Evolutionary conservation across 2,113 vertebrate species (phyloP), one percentile per base, ranked within the genome.

Genomic region (Bucco capensis): DNA sequence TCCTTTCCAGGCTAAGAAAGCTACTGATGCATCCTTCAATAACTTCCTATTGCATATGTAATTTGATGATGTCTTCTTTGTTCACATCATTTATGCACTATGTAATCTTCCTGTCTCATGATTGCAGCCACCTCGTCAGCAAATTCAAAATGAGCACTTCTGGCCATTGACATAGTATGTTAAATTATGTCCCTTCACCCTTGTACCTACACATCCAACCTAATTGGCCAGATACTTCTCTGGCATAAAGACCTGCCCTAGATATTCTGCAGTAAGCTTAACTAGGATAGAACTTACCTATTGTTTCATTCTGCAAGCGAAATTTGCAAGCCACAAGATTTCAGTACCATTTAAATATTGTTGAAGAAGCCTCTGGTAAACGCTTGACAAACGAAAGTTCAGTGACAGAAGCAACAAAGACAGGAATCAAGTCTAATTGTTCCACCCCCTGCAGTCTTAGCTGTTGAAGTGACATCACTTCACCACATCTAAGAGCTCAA

Each of bases 381-480:
- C 75, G 69, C 42, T 57, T 83, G 54, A 83, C 60, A 95, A 94
- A 96, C 65, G 19, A 53, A 95, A 86, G 47, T 71, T 74, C 82
- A 82, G 54, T 69, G 58, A 87, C 46, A 92, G 50, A 86, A 95
- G 49, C 33, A 87, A 95, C 58, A 94, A 94, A 92, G 76, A 42
- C 74, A 88, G 80, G 62, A 96, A 94, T 85, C 72, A 88, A 91
- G 77, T 50, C 37, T 95, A 95, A 95, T 95, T 98, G 96, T 93
- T 93, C 94, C 94, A 96, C 93, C 86, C 86, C 70, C 94, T 96
- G 69, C 19, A 18, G 77, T 82, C 37, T 91, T 54, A 94, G 95
- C 70, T 87, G 75, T 89, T 96, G 96, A 97, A 97, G 90, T 96
- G 96, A 97, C 89, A 92, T 97, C 97, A 98, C 90, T 61, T 90